Evolutionary conservation across 2,888 invertebrate species (phyloP).

Genomic region (Hipparchia sbordonii): DNA sequence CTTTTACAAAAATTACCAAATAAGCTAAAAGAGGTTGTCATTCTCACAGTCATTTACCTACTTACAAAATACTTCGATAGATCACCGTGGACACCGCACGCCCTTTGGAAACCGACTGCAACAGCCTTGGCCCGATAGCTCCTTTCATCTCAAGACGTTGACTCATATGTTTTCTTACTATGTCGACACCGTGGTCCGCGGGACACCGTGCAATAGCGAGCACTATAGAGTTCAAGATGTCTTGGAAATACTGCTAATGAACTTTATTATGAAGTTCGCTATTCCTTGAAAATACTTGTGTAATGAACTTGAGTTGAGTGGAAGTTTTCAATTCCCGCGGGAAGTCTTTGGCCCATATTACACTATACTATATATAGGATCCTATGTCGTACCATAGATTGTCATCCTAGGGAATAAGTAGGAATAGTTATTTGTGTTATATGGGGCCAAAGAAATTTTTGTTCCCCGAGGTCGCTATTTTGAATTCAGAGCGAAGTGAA

Average conservation of each 20-base stretch:
- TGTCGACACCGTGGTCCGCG: constrained; percentile 13
- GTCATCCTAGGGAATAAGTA: too few species aligned
- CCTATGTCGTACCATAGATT: too few species aligned
- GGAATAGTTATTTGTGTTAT: too few species aligned
- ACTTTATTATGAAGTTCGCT: neutral
- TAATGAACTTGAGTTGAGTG: too few species aligned
- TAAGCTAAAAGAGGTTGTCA: too few species aligned
- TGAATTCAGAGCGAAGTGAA: too few species aligned
- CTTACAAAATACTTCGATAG: neutral
- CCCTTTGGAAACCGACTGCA: constrained; percentile 44
- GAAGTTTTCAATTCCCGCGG: too few species aligned
- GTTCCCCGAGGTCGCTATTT: too few species aligned
- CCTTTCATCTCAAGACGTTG: constrained; percentile 51
- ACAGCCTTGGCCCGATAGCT: constrained; percentile 56
- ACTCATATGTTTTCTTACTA: constrained; percentile 35
- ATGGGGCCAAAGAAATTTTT: too few species aligned
- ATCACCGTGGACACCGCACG: constrained; percentile 22
- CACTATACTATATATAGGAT: too few species aligned
- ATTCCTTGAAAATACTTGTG: too few species aligned
- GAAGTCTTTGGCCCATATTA: too few species aligned
- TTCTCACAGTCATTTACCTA: neutral
- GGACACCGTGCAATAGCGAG: constrained; percentile 23
- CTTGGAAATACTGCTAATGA: neutral
- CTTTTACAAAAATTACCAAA: neutral
- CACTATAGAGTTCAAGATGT: neutral